Conservation (phyloP, 2,888 invertebrate genomes). For the Philonicus albiceps region DNA sequence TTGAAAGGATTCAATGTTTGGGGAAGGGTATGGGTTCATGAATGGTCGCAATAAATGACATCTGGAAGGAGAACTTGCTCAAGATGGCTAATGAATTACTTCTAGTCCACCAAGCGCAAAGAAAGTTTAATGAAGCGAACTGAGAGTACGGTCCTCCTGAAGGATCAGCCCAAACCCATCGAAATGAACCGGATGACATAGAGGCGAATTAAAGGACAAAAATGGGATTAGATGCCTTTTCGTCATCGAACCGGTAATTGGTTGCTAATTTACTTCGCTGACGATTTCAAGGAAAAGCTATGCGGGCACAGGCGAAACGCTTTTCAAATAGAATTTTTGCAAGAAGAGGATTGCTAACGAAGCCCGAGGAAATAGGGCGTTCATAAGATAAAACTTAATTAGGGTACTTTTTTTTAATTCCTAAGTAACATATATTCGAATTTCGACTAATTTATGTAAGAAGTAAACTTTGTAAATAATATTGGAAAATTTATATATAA, state of each 20-base stretch:
- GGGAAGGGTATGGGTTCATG: not conserved
- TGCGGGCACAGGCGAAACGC: not conserved
- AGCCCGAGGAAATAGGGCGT: not conserved
- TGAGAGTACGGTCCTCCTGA: not conserved
- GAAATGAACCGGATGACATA: not conserved
- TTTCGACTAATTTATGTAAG: no score
- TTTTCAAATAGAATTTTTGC: not conserved
- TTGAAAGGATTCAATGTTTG: not conserved
- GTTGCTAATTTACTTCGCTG: not conserved
- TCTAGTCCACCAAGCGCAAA: not conserved
- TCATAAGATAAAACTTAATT: no score
- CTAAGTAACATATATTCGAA: no score
- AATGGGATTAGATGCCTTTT: not conserved
- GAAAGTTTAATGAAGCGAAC: constrained; percentile 7
- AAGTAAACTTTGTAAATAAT: no score
- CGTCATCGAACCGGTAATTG: not conserved
- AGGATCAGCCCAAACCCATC: not conserved
- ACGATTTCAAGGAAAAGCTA: not conserved
- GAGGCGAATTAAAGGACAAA: not conserved
- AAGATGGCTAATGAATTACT: constrained; percentile 15
- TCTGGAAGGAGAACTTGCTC: not conserved
- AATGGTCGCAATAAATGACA: constrained; percentile 1
- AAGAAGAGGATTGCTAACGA: not conserved
- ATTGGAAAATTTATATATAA: no score
- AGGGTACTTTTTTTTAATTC: no score